Conservation (phyloP, 2,113 vertebrate genomes). For the Papio anubis region DNA sequence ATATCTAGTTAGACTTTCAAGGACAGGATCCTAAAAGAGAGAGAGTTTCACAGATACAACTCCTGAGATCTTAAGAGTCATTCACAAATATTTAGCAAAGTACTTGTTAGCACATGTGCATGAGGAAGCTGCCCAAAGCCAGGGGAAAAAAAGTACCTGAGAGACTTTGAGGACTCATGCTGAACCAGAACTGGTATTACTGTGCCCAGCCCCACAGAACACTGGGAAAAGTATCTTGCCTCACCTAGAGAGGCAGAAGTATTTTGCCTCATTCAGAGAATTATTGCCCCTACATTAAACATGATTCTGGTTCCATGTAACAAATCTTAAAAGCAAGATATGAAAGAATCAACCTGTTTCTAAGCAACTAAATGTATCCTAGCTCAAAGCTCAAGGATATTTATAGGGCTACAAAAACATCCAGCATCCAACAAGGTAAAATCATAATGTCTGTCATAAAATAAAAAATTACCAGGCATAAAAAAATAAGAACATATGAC, state of each 20-base stretch:
- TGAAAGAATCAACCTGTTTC: not conserved
- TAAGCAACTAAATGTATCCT: not conserved
- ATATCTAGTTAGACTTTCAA: not conserved
- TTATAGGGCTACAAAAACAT: not conserved
- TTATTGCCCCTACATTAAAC: too few species aligned
- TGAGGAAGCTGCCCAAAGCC: not conserved
- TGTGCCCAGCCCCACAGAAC: not conserved
- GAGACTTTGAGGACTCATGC: not conserved
- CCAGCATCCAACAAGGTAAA: not conserved
- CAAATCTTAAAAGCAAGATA: not conserved
- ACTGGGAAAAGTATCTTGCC: not conserved
- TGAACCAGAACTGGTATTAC: not conserved
- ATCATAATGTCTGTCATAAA: not conserved
- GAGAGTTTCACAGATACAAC: not conserved
- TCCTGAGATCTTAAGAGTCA: not conserved
- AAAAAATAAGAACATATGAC: not conserved
- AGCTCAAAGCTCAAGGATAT: not conserved
- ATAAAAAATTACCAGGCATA: not conserved
- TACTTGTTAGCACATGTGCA: not conserved
- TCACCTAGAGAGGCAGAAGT: too few species aligned
- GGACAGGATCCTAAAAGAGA: not conserved
- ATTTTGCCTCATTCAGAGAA: too few species aligned
- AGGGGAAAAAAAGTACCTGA: not conserved
- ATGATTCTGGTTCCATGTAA: not conserved
- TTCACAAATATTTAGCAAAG: not conserved